Conservation (phyloP, 2,888 invertebrate genomes). For the Eristalis intricaria region DNA sequence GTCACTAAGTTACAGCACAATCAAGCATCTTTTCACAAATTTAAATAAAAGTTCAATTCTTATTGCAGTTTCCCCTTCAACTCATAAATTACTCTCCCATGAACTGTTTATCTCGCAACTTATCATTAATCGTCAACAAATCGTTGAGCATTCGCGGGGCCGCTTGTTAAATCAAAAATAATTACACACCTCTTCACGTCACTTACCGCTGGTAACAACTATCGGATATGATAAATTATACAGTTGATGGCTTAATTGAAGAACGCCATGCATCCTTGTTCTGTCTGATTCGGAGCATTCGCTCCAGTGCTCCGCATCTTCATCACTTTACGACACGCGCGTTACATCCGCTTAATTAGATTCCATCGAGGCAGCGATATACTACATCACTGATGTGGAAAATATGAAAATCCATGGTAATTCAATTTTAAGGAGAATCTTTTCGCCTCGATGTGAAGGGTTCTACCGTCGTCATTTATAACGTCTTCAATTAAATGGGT, state of each 20-base stretch:
- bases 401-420: slow-evolving; percentile 20
- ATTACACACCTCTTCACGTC: slow-evolving; percentile 14
- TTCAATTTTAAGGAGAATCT: slow-evolving; percentile 4
- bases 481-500: not conserved
- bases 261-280: not conserved
- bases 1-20: too few species aligned
- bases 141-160: not conserved
- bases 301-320: not conserved
- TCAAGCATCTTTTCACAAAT: too few species aligned
- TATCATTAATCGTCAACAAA: not conserved
- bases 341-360: slow-evolving; percentile 14
- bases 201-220: not conserved
- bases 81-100: not conserved
- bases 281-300: not conserved
- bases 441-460: not conserved
- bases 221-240: slow-evolving; percentile 18
- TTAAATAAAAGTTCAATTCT: too few species aligned
- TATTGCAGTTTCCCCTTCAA: not conserved
- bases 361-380: not conserved
- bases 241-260: slow-evolving; percentile 31
- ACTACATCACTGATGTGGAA: not conserved
- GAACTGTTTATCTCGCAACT: not conserved
- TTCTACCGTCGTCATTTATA: not conserved
- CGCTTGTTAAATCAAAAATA: slow-evolving; percentile 8
- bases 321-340: not conserved